Conservation (phyloP, 2,797 vertebrate species). For the Hephaestus fuliginosus region DNA sequence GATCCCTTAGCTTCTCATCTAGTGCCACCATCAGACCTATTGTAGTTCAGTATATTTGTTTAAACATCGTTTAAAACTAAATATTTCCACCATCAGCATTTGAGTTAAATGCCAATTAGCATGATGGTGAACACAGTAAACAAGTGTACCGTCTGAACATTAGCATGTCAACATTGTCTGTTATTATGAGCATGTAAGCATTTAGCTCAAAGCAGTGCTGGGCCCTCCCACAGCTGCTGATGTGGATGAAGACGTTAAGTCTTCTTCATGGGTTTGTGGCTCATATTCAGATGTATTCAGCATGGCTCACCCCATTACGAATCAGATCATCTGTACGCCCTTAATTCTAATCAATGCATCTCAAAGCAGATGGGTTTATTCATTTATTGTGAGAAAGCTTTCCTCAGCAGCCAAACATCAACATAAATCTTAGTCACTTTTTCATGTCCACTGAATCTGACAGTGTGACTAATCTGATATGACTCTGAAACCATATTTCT, state of each 20-base stretch:
- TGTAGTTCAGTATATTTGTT: neutral
- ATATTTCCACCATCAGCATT: neutral
- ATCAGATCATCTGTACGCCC: neutral
- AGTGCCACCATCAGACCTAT: neutral
- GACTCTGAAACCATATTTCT: neutral
- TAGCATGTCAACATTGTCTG: neutral
- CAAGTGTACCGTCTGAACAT: neutral
- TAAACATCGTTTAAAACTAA: too few species aligned
- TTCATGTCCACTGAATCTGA: neutral
- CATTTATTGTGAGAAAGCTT: constrained; percentile 7
- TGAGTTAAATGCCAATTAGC: neutral
- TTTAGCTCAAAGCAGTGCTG: neutral
- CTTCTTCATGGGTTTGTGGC: neutral
- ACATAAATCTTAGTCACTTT: neutral
- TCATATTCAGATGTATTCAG: neutral
- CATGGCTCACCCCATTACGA: neutral
- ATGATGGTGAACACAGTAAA: neutral
- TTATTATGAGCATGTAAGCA: too few species aligned
- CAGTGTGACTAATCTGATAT: neutral
- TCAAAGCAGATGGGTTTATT: neutral
- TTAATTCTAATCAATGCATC: neutral
- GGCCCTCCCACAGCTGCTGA: neutral
- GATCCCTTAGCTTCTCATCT: neutral
- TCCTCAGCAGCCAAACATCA: neutral
- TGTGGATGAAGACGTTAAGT: neutral